A percentile compares a stretch with the other conserved stretches of the same genome.
These are phyloP conservation scores for Geotrypetes seraphini DNA, from an alignment of 2,797 vertebrate genomes.

Conservation along the genomic window DNA sequence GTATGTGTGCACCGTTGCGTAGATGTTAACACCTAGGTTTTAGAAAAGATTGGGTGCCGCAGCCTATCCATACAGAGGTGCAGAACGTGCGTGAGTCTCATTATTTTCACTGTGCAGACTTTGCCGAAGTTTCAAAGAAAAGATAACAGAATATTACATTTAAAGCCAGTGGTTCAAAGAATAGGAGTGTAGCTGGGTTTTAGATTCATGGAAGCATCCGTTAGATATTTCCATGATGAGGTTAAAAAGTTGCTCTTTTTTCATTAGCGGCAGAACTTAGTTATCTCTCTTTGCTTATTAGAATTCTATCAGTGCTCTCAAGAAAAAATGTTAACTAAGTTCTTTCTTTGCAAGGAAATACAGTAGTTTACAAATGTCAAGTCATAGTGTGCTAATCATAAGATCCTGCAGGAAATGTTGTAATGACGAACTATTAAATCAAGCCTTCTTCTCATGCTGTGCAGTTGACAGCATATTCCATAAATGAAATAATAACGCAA, in stretches of 20 bases:
- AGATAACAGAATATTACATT: no score
- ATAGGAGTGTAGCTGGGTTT: no score
- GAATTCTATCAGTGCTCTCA: constrained; percentile 13
- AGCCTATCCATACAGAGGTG: no score
- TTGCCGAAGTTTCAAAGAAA: no score
- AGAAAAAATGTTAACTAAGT: constrained; percentile 13
- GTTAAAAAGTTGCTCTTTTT: neutral
- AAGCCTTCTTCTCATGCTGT: constrained; percentile 30
- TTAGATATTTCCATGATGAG: no score
- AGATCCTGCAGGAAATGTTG: constrained; percentile 26
- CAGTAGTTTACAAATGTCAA: constrained; percentile 26
- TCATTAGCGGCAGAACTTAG: constrained; percentile 1
- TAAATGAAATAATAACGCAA: constrained; percentile 47
- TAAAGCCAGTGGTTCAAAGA: no score
- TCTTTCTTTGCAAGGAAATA: constrained; percentile 10
- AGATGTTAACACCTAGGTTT: no score
- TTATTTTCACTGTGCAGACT: no score
- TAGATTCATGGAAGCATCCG: no score
- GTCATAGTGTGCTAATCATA: constrained; percentile 24
- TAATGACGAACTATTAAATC: constrained; percentile 41
- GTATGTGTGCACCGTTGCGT: no score
- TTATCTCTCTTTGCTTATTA: constrained; percentile 6
- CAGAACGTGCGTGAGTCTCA: no score
- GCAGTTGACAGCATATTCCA: constrained; percentile 39
- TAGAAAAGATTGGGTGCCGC: no score